Percentiles rank a stretch among this genome's conserved stretches.
Conservation (phyloP, 2,888 invertebrate species). For the Trissoscelio sp. region DNA sequence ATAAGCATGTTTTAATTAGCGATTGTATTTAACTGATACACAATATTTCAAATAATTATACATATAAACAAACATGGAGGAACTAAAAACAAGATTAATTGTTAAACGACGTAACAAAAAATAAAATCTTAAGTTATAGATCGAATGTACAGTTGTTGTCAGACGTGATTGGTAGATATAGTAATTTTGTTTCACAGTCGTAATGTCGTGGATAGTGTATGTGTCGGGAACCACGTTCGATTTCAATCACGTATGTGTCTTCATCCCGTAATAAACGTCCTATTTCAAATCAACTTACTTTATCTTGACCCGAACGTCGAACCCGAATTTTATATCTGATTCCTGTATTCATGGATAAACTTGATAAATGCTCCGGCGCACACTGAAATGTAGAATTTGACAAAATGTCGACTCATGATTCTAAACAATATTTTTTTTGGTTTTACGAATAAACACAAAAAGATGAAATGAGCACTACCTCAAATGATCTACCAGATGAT, state of each 20-base stretch:
- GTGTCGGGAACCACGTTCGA: conserved; percentile 5
- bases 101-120: conserved; percentile 11
- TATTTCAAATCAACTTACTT: conserved; percentile 73
- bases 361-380: conserved; percentile 78
- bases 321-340: conserved; percentile 74
- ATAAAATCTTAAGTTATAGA: conserved; percentile 10
- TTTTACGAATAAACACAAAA: not conserved
- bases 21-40: conserved; percentile 30
- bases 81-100: conserved; percentile 12
- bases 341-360: conserved; percentile 79
- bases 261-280: conserved; percentile 20
- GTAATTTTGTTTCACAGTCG: conserved; percentile 24
- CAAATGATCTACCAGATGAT: not conserved
- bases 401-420: conserved; percentile 64
- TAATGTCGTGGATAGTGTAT: not conserved
- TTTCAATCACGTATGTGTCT: conserved; percentile 35
- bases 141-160: conserved; percentile 19
- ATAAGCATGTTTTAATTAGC: conserved; percentile 39
- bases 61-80: conserved; percentile 1
- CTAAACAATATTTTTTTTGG: conserved; percentile 6
- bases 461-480: not conserved
- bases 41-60: conserved; percentile 1
- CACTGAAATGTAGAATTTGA: conserved; percentile 80
- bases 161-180: not conserved
- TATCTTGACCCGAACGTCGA: conserved; percentile 78